Conservation (phyloP, 2,888 invertebrate species). For the Dasysyrphus albostriatus region DNA sequence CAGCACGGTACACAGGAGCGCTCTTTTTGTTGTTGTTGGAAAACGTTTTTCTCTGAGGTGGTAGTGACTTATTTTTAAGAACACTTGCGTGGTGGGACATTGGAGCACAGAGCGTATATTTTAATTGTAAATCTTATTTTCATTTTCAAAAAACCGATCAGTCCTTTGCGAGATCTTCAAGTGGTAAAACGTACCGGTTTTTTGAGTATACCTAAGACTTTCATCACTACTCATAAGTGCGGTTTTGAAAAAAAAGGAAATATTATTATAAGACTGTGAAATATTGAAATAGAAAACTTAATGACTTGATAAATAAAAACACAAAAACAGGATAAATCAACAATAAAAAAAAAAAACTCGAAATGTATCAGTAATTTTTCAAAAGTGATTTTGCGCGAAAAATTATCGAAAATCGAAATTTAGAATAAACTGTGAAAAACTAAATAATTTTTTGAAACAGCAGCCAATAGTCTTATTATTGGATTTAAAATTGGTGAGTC, state of each 20-base stretch:
- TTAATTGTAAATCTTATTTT: conserved; percentile 82
- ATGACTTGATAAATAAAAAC: not conserved
- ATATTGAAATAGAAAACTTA: conserved; percentile 13
- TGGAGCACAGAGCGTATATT: conserved; percentile 75
- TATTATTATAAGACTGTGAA: conserved; percentile 24
- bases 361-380: conserved; percentile 27
- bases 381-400: conserved; percentile 14
- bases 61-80: conserved; percentile 76
- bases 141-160: conserved; percentile 79
- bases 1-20: conserved; percentile 48
- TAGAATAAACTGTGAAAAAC: conserved; percentile 39
- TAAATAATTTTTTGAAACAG: conserved; percentile 41
- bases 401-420: not conserved
- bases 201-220: conserved; percentile 13
- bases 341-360: not conserved
- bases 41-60: conserved; percentile 72
- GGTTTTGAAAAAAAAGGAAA: conserved; percentile 36
- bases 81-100: conserved; percentile 75
- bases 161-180: conserved; percentile 83
- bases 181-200: conserved; percentile 79
- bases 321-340: conserved; percentile 1
- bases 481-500: conserved; percentile 63
- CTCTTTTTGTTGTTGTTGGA: conserved; percentile 47
- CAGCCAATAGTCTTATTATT: conserved; percentile 51
- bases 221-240: conserved; percentile 37